phyloP scores from a whole-genome alignment of 2,113 vertebrate genomes.

The Pandion haliaetus region DNA sequence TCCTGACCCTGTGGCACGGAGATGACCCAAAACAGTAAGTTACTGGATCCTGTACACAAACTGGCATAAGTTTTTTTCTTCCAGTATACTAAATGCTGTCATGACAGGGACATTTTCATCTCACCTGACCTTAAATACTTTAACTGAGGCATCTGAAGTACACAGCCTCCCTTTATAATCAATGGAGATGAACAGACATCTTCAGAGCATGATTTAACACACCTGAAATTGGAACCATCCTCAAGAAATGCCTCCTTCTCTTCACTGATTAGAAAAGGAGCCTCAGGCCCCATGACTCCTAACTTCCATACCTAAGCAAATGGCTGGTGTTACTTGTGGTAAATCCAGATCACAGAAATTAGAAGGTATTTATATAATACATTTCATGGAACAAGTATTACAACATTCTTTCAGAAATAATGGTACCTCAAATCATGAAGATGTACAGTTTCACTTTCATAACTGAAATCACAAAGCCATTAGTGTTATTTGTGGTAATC shows the following conservation, averaged over 20 bases:
- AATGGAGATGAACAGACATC: not conserved
- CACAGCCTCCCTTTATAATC: not conserved
- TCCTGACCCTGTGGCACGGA: not conserved
- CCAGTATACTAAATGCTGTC: not conserved
- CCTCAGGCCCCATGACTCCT: not conserved
- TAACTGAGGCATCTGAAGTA: not conserved
- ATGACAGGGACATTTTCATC: not conserved
- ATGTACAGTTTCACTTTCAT: not conserved
- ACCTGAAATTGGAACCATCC: not conserved
- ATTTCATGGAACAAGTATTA: not conserved
- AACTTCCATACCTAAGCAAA: not conserved
- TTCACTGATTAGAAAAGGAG: not conserved
- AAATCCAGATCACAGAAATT: not conserved
- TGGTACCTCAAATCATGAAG: not conserved
- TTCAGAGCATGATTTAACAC: not conserved
- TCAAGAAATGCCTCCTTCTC: not conserved
- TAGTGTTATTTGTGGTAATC: not conserved
- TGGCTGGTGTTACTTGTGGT: not conserved
- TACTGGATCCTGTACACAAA: not conserved
- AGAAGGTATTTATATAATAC: not conserved
- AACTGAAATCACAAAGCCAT: not conserved
- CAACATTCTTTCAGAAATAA: not conserved
- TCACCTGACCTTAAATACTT: not conserved
- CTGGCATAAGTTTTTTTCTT: not conserved
- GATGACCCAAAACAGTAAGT: not conserved